phyloP scores from a whole-genome alignment of 1,140 invertebrate species.

The Ditylenchus dipsaci region DNA sequence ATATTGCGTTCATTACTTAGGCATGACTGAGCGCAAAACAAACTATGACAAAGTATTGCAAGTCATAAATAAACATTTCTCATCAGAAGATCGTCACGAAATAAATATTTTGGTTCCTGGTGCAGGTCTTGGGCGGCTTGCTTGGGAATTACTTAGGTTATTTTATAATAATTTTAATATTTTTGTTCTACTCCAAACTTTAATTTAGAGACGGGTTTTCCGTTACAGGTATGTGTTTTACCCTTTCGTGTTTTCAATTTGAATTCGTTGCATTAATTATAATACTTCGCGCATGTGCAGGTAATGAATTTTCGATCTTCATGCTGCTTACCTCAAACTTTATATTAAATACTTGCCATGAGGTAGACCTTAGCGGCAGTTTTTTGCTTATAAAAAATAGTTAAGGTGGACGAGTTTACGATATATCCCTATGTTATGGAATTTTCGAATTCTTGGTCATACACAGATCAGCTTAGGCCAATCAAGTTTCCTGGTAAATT shows the following conservation, averaged over 20 bases:
- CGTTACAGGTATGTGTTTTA: slow-evolving; percentile 66
- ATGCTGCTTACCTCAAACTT: slow-evolving; percentile 77
- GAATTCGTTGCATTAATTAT: no score
- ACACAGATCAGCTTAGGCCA: slow-evolving; percentile 72
- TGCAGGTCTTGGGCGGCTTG: slow-evolving; percentile 82
- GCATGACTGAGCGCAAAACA: slow-evolving; percentile 69
- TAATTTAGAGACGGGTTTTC: slow-evolving; percentile 67
- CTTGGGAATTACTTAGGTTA: slow-evolving; percentile 81
- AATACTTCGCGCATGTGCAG: neutral
- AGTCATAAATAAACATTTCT: slow-evolving; percentile 67
- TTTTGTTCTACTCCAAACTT: no score
- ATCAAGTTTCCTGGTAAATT: slow-evolving; percentile 70
- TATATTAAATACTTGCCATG: slow-evolving; percentile 39
- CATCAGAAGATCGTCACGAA: slow-evolving; percentile 10
- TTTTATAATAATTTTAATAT: no score
- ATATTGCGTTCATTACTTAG: no score
- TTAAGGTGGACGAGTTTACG: slow-evolving; percentile 64
- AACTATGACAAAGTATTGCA: slow-evolving; percentile 86
- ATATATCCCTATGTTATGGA: slow-evolving; percentile 91
- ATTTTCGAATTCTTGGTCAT: slow-evolving; percentile 78
- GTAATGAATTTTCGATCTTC: slow-evolving; percentile 84
- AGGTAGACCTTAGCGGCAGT: slow-evolving; percentile 20
- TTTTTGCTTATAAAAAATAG: neutral
- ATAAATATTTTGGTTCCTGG: slow-evolving; percentile 85
- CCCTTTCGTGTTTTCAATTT: no score